Evolutionary conservation across 2,113 vertebrate genomes (phyloP).

Genomic region (Cacatua alba): DNA sequence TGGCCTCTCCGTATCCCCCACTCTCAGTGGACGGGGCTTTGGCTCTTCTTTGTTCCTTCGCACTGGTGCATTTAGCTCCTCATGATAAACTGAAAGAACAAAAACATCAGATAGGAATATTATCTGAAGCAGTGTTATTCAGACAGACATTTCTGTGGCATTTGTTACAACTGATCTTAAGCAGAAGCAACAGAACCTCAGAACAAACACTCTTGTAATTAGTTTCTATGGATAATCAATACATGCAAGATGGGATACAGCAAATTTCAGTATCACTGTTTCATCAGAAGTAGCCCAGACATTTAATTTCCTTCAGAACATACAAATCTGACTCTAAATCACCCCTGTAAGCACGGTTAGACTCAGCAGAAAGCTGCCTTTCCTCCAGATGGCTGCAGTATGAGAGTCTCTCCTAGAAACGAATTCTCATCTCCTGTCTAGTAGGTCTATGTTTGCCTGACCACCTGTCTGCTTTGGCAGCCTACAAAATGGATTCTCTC

Average conservation of each 20-base stretch:
- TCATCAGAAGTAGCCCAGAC: neutral
- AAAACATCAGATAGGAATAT: neutral
- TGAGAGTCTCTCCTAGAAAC: neutral
- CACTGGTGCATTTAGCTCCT: slow-evolving; percentile 91
- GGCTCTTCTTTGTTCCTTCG: slow-evolving; percentile 93
- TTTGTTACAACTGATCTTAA: neutral
- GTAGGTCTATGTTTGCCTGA: neutral
- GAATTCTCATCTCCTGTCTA: neutral
- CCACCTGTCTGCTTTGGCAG: neutral
- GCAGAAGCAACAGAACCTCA: neutral
- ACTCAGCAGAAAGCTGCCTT: neutral
- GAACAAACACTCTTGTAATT: neutral
- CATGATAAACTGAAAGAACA: slow-evolving; percentile 87
- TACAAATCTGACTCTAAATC: neutral
- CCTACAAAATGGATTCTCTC: neutral
- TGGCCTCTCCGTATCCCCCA: slow-evolving; percentile 95
- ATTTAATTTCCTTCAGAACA: neutral
- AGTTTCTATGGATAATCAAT: neutral
- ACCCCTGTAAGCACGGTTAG: neutral
- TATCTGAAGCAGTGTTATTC: neutral
- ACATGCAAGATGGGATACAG: neutral
- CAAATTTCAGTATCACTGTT: neutral
- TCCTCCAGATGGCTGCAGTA: neutral
- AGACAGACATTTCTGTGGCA: neutral
- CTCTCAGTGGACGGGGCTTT: slow-evolving; percentile 91